Percentiles rank a stretch among this genome's conserved stretches.
phyloP scores from a whole-genome alignment of 2,888 invertebrate species.

The Coelogynopora nodosa region DNA sequence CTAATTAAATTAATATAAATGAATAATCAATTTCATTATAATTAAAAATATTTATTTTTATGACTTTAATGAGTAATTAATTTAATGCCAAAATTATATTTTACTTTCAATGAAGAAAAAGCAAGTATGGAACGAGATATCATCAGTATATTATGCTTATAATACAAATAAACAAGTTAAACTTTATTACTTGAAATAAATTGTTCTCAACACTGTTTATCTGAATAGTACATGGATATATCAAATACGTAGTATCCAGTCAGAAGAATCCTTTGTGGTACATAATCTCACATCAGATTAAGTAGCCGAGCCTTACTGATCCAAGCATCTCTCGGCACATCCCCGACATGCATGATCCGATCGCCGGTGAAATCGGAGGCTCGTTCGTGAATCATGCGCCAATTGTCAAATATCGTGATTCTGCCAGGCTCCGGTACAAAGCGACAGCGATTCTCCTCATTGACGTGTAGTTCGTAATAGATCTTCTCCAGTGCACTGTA shows the following conservation, averaged over 20 bases:
- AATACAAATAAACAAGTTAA: too few species aligned
- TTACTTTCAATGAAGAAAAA: too few species aligned
- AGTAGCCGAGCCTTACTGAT: not conserved
- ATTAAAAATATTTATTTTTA: too few species aligned
- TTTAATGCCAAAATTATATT: too few species aligned
- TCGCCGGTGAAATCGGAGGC: conserved; percentile 31
- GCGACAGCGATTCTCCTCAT: not conserved
- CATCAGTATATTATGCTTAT: not conserved
- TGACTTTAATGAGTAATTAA: too few species aligned
- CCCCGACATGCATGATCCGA: conserved; percentile 40
- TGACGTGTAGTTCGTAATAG: conserved; percentile 15
- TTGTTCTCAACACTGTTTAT: too few species aligned
- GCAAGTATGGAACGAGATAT: too few species aligned
- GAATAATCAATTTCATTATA: too few species aligned
- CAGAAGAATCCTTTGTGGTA: not conserved
- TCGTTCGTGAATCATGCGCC: conserved; percentile 40
- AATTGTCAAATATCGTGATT: conserved; percentile 38
- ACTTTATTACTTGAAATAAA: too few species aligned
- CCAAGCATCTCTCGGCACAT: conserved; percentile 35
- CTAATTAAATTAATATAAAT: too few species aligned
- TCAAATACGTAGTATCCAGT: too few species aligned
- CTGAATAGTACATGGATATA: too few species aligned
- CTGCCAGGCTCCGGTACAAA: conserved; percentile 30
- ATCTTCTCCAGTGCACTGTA: conserved; percentile 3
- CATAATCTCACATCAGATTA: not conserved